Evolutionary conservation across 2,113 vertebrate species (phyloP).

Genomic region (Elachura formosa): DNA sequence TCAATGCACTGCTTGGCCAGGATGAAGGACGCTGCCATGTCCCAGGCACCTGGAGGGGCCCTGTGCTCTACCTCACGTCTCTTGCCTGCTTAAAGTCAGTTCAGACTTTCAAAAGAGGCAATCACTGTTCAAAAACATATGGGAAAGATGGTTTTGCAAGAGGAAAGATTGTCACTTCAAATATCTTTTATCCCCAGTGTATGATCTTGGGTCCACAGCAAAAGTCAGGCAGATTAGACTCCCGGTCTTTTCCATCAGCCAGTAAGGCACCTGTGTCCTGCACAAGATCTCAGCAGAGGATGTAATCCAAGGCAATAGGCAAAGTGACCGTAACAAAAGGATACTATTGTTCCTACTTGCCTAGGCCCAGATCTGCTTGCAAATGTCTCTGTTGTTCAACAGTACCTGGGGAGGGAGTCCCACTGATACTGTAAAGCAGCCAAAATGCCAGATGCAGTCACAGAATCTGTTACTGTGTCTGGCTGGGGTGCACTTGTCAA

Average conservation of each 20-base stretch:
- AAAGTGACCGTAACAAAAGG: background rate
- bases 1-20: background rate
- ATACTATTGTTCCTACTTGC: background rate
- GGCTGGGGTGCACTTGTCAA: background rate
- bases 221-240: background rate
- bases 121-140: background rate
- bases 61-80: background rate
- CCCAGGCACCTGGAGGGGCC: background rate
- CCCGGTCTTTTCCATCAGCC: background rate
- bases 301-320: background rate
- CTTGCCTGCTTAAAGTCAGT: background rate
- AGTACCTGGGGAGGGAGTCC: background rate
- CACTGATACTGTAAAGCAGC: background rate
- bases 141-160: background rate
- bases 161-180: background rate
- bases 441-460: slow-evolving; percentile 5
- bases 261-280: background rate
- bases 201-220: background rate
- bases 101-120: background rate
- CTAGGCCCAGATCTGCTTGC: background rate
- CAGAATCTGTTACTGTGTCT: background rate
- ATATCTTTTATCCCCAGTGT: background rate
- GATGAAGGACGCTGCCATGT: background rate
- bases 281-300: background rate
- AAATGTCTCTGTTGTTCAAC: background rate